Base-by-base conservation (phyloP, 2,113 vertebrate genomes). In the Corvus cornix region DNA sequence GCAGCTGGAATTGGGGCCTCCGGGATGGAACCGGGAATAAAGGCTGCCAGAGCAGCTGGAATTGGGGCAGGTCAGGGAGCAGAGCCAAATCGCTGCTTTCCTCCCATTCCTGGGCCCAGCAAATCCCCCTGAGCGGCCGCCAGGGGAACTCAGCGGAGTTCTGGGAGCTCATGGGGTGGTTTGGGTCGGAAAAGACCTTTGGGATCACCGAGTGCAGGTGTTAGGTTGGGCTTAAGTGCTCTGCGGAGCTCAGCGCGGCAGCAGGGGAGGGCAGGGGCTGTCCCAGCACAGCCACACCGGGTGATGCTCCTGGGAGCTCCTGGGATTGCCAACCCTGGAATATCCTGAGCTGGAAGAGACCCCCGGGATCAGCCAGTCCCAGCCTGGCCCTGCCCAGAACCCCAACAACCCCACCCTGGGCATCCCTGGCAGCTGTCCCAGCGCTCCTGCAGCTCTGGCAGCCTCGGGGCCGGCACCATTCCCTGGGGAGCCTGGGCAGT, bases 181-280 rank as follows among this genome's bases (percentile, higher is more conserved):
- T 69, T 51, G 67, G 33, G 26, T 3, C 20, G 48, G 21, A 24
- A 10, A 43, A 60, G 52, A 9, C 7, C 67, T 43, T 19, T 35
- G 67, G 55, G 46, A 4, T 13, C 19, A 9, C 5, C 1, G 27
- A 37, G 48, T 13, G 2, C 33, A 17, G 48, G 39, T 21, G 81
- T 17, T 6, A 1, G 8, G 9, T 1, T 10, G 39, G 27, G 13
- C 9, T 28, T 5, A 1, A 19, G 49, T 1, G 39, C 68, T 14
- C 18, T 22, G 69, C 3, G 9, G 39, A 7, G 20, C 14, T 33
- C 21, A 31, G 48, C 39, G 10, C 0, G 17, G 80, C 37, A 22
- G 43, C 22, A 39, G 79, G 63, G 43, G 21, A 41, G 55, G 81
- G 81, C 67, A 46, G 49, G 81, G 39, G 37, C 56, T 73, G 81